Conservation (phyloP, 2,888 invertebrate species). For the Alentia gelatinosa region DNA sequence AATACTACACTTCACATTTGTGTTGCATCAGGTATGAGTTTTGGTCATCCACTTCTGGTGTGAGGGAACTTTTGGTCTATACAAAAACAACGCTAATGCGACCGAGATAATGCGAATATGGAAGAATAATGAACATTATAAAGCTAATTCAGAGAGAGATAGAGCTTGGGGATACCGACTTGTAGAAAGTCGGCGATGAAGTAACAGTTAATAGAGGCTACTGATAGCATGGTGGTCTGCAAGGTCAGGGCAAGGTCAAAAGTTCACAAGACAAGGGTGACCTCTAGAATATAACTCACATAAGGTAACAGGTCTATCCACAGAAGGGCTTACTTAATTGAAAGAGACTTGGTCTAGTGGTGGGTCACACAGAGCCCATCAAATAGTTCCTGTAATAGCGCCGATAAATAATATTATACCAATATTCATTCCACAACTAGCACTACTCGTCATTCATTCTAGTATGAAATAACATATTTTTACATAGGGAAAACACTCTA, state of each 20-base stretch:
- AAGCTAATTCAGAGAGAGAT: not conserved
- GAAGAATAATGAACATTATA: conserved; percentile 30
- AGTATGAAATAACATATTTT: conserved; percentile 22
- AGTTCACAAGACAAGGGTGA: conserved; percentile 22
- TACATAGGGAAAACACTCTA: conserved; percentile 15
- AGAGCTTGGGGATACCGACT: not conserved
- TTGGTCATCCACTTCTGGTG: not conserved
- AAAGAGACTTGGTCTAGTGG: conserved; percentile 45
- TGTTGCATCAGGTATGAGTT: conserved; percentile 17
- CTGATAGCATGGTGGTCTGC: not conserved
- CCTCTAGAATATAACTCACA: conserved; percentile 15
- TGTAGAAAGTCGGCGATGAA: not conserved
- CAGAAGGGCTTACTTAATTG: conserved; percentile 5
- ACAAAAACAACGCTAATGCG: not conserved
- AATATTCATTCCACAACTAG: conserved; percentile 8
- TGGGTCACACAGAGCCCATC: not conserved
- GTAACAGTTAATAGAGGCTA: not conserved
- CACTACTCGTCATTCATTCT: conserved; percentile 2
- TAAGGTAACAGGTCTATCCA: not conserved
- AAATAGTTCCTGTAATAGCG: not conserved
- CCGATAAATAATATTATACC: conserved; percentile 26
- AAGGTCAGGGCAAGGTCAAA: not conserved
- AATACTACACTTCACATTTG: not conserved
- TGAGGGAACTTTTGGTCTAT: not conserved
- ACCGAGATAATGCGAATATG: conserved; percentile 43